Evolutionary conservation across 2,888 invertebrate species (phyloP).

Genomic region (Drosophila rubida): DNA sequence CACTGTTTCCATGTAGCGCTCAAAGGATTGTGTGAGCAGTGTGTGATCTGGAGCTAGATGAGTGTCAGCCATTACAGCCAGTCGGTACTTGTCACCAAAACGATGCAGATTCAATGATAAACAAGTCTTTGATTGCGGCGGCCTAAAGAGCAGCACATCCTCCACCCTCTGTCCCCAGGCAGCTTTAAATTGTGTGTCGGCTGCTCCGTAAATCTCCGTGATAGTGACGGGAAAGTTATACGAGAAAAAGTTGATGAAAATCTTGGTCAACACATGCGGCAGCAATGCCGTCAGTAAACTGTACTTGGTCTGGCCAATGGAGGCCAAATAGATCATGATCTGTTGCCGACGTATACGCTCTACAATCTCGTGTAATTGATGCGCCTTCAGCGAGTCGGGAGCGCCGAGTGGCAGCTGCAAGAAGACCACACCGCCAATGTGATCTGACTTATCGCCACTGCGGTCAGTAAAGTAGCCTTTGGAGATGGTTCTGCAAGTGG

Average conservation of each 20-base stretch:
- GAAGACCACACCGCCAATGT: conserved; percentile 83
- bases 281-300: conserved; percentile 82
- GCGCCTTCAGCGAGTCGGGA: conserved; percentile 73
- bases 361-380: conserved; percentile 79
- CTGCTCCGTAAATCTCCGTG: conserved; percentile 83
- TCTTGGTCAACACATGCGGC: conserved; percentile 82
- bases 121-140: conserved; percentile 84
- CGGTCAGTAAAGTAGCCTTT: conserved; percentile 83
- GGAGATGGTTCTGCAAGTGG: conserved; percentile 82
- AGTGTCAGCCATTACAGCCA: conserved; percentile 84
- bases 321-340: conserved; percentile 82
- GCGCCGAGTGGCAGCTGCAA: conserved; percentile 80
- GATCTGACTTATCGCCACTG: conserved; percentile 73
- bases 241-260: conserved; percentile 84
- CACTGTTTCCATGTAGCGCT: conserved; percentile 81
- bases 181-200: conserved; percentile 76
- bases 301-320: conserved; percentile 83
- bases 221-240: conserved; percentile 84
- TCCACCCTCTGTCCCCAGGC: conserved; percentile 83
- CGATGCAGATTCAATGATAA: conserved; percentile 84
- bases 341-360: conserved; percentile 81
- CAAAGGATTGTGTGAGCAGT: conserved; percentile 81
- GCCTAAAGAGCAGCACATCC: conserved; percentile 83
- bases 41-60: conserved; percentile 83
- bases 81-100: conserved; percentile 82